phyloP scores from a whole-genome alignment of 2,888 invertebrate species.

The Drosophila mimica region DNA sequence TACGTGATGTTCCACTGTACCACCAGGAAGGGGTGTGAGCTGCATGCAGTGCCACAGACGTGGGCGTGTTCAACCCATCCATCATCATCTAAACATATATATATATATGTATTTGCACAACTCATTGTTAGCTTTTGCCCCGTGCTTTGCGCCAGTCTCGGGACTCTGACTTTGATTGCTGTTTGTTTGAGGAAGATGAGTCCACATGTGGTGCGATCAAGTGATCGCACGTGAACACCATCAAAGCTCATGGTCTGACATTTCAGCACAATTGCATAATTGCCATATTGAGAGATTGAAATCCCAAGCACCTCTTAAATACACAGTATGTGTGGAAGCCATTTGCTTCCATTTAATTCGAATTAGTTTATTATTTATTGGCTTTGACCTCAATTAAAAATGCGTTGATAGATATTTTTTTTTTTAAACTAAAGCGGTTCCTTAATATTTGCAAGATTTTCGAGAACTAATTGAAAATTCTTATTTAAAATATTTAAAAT shows the following conservation, averaged over 20 bases:
- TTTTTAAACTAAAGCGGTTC: neutral
- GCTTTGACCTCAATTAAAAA: neutral
- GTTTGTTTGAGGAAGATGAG: conserved; percentile 14
- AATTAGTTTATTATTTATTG: neutral
- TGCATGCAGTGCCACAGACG: conserved; percentile 1
- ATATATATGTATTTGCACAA: conserved; percentile 60
- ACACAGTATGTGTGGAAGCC: conserved; percentile 4
- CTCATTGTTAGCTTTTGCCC: conserved; percentile 56
- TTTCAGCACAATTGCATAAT: conserved; percentile 51
- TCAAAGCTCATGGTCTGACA: conserved; percentile 33
- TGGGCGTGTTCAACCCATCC: conserved; percentile 61
- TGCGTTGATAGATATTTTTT: neutral
- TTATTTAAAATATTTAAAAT: neutral
- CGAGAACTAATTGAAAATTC: neutral
- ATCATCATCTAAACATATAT: conserved; percentile 51
- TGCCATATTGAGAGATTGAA: conserved; percentile 27
- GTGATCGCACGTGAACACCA: conserved; percentile 75
- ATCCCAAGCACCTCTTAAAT: conserved; percentile 19
- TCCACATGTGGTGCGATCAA: conserved; percentile 66
- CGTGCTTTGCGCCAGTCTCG: conserved; percentile 29
- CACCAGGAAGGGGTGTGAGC: conserved; percentile 1
- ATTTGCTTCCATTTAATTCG: neutral
- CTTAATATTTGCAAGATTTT: neutral
- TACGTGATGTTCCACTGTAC: conserved; percentile 38
- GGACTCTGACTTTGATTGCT: conserved; percentile 35